These are phyloP conservation scores for Mythimna loreyi DNA, from an alignment of 2,888 invertebrate species.

Conservation along the genomic window DNA sequence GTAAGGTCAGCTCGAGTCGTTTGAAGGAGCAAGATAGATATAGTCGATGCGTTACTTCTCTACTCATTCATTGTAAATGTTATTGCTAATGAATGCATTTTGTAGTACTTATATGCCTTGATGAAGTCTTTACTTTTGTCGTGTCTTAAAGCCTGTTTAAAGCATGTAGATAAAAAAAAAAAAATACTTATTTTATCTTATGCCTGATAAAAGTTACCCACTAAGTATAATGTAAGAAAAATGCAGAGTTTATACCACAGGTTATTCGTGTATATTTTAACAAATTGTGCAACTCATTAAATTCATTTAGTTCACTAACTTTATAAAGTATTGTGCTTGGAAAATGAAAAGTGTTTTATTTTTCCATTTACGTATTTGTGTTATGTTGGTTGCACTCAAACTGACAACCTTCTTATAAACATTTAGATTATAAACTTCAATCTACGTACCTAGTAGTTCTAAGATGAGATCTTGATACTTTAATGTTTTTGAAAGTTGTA, in stretches of 20 bases:
- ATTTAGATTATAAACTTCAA: not conserved
- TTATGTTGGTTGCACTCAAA: not conserved
- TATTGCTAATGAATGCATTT: too few species aligned
- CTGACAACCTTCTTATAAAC: not conserved
- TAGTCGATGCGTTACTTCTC: too few species aligned
- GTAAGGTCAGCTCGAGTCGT: too few species aligned
- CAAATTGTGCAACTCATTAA: not conserved
- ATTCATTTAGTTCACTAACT: not conserved
- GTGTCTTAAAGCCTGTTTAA: too few species aligned
- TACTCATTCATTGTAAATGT: too few species aligned
- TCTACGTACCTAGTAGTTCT: not conserved
- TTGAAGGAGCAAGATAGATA: too few species aligned
- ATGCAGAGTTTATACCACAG: not conserved
- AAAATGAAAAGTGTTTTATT: not conserved
- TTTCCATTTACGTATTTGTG: not conserved
- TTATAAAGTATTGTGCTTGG: not conserved
- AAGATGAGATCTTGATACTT: conserved; percentile 4
- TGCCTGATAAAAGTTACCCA: not conserved
- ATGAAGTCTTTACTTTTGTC: too few species aligned
- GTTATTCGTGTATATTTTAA: not conserved
- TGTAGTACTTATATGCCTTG: too few species aligned
- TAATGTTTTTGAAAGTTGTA: not conserved
- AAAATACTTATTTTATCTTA: too few species aligned
- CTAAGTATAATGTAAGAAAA: not conserved
- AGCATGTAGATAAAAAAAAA: too few species aligned